phyloP scores from a whole-genome alignment of 2,113 vertebrate species.

The Chamaetylas fuelleborni region DNA sequence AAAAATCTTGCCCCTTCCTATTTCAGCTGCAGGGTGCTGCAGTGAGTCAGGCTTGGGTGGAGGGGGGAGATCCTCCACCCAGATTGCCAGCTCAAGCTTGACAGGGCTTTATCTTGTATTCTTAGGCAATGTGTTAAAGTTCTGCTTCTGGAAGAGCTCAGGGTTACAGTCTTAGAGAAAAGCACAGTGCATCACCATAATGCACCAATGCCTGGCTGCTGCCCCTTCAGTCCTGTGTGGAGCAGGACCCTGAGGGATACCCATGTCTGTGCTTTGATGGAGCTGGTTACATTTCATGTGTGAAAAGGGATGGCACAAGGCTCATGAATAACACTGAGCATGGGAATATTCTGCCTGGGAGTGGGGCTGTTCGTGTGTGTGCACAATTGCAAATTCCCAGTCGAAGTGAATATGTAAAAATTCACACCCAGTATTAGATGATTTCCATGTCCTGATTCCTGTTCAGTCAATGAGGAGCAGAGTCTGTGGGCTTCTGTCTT shows the following conservation, averaged over 20 bases:
- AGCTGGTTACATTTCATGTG: not conserved
- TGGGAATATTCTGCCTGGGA: not conserved
- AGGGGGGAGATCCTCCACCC: conserved; percentile 49
- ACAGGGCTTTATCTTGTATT: conserved; percentile 11
- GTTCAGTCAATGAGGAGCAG: too few relatives aligned
- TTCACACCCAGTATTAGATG: too few relatives aligned
- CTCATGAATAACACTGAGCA: fast-evolving
- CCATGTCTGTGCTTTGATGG: not conserved
- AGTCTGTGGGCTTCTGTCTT: too few relatives aligned
- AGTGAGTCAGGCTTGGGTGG: conserved; percentile 57
- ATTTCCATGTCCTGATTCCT: too few relatives aligned
- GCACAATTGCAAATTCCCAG: not conserved
- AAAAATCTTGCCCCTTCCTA: not conserved
- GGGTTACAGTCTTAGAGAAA: not conserved
- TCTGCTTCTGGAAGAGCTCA: conserved; percentile 5
- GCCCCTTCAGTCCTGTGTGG: not conserved
- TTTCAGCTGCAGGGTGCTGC: not conserved
- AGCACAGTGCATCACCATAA: not conserved
- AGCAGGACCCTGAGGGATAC: not conserved
- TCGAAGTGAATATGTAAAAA: not conserved
- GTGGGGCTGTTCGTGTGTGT: fast-evolving
- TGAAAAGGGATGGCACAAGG: not conserved
- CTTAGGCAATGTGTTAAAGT: not conserved
- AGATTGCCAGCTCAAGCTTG: conserved; percentile 53
- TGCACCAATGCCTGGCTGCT: not conserved